Evolutionary conservation across 1,140 invertebrate species (phyloP).

Genomic region (Procambarus virginalis): DNA sequence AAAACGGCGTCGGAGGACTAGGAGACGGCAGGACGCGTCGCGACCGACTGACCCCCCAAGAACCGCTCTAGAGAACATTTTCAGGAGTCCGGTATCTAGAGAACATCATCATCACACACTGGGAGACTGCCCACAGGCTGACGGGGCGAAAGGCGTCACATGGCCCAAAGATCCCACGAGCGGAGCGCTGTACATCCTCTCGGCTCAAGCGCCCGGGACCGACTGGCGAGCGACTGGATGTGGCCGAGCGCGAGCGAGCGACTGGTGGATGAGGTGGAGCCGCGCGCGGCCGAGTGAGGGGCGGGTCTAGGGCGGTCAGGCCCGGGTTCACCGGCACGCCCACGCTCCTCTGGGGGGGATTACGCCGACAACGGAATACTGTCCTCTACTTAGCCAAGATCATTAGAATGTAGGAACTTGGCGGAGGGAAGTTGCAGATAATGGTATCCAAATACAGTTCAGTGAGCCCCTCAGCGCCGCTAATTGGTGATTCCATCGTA

Average conservation of each 20-base stretch:
- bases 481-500: conserved; percentile 36
- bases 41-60: conserved; percentile 1
- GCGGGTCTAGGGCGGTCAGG: conserved; percentile 2
- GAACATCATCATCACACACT: conserved; percentile 26
- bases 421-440: conserved; percentile 43
- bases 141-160: conserved; percentile 25
- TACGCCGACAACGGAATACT: conserved; percentile 24
- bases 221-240: conserved; percentile 11
- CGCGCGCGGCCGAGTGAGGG: not conserved
- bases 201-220: conserved; percentile 51
- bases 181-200: conserved; percentile 49
- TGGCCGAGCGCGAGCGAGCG: not conserved
- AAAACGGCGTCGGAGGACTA: not conserved
- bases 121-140: conserved; percentile 7
- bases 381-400: conserved; percentile 35
- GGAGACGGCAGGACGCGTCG: conserved; percentile 4
- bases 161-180: conserved; percentile 51
- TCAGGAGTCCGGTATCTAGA: conserved; percentile 12
- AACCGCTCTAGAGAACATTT: conserved; percentile 25
- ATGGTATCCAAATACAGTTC: conserved; percentile 57
- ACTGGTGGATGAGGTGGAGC: conserved; percentile 12
- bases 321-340: conserved; percentile 27
- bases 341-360: conserved; percentile 23
- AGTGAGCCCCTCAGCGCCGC: conserved; percentile 20
- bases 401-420: conserved; percentile 49